phyloP scores from a whole-genome alignment of 2,113 vertebrate genomes.

The Ptychochromis oligacanthus region DNA sequence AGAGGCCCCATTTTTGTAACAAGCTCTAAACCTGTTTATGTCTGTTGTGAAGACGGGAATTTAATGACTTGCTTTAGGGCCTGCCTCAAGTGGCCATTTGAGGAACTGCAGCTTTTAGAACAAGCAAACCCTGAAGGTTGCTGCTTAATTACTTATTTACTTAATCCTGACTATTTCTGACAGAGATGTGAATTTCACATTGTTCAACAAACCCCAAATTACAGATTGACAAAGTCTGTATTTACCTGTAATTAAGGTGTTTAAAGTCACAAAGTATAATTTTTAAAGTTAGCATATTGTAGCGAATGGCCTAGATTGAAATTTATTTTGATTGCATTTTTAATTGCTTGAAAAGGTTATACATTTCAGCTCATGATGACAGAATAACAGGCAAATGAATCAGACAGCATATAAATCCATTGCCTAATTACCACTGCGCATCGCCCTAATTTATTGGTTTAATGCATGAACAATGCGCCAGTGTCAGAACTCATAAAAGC shows the following conservation, averaged over 20 bases:
- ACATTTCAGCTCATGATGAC: neutral
- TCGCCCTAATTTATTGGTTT: constrained; percentile 33
- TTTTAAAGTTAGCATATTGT: neutral
- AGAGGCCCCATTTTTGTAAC: neutral
- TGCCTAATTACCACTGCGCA: constrained; percentile 18
- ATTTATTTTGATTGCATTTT: neutral
- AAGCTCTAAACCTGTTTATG: neutral
- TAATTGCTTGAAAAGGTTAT: neutral
- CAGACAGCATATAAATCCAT: constrained; percentile 47
- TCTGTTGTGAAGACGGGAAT: neutral
- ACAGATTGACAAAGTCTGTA: neutral
- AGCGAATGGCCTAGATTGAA: neutral
- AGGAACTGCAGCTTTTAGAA: neutral
- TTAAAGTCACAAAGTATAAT: neutral
- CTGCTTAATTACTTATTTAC: neutral
- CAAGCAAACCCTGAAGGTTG: neutral
- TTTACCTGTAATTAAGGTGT: too few relatives aligned
- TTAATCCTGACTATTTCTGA: neutral
- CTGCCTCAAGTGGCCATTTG: neutral
- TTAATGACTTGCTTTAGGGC: neutral
- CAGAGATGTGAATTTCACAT: fast-evolving
- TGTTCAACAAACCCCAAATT: neutral
- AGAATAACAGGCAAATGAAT: constrained; percentile 30
- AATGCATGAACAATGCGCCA: constrained; percentile 25
- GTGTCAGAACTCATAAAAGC: constrained; percentile 52